Evolutionary conservation across 2,888 invertebrate species (phyloP).

Genomic region (Hyppa rectilinea): DNA sequence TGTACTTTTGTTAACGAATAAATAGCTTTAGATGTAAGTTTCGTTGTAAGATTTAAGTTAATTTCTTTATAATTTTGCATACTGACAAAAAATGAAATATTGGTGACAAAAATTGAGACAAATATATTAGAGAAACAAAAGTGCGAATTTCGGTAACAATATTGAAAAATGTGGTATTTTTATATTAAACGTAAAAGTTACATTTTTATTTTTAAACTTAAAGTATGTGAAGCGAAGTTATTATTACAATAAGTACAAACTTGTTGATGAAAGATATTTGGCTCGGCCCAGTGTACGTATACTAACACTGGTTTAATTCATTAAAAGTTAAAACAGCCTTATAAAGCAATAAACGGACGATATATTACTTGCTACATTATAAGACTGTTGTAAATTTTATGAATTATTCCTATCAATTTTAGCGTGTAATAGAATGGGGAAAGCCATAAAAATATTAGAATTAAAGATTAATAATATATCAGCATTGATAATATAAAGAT

Average conservation of each 20-base stretch:
- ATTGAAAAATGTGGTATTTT: conserved; percentile 86
- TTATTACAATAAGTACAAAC: conserved; percentile 87
- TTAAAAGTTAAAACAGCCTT: conserved; percentile 76
- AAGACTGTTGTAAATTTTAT: conserved; percentile 77
- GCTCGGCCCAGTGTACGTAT: conserved; percentile 83
- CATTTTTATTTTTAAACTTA: conserved; percentile 78
- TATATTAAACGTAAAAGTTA: conserved; percentile 81
- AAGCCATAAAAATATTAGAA: conserved; percentile 88
- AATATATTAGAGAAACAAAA: conserved; percentile 77
- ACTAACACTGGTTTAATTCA: conserved; percentile 80
- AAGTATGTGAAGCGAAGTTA: conserved; percentile 78
- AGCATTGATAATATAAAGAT: conserved; percentile 90
- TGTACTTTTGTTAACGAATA: conserved; percentile 75
- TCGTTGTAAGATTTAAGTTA: conserved; percentile 69
- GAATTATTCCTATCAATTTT: conserved; percentile 77
- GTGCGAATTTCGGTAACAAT: conserved; percentile 83
- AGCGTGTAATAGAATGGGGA: conserved; percentile 81
- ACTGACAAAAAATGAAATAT: conserved; percentile 70
- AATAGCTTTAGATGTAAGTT: conserved; percentile 71
- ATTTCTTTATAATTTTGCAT: conserved; percentile 70
- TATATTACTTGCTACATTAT: conserved; percentile 39
- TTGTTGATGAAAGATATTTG: conserved; percentile 79
- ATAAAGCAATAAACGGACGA: conserved; percentile 39
- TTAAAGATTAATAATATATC: conserved; percentile 90
- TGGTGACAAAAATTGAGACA: conserved; percentile 75